Conservation (phyloP, 2,113 vertebrate genomes). For the Lamprologus callipterus region DNA sequence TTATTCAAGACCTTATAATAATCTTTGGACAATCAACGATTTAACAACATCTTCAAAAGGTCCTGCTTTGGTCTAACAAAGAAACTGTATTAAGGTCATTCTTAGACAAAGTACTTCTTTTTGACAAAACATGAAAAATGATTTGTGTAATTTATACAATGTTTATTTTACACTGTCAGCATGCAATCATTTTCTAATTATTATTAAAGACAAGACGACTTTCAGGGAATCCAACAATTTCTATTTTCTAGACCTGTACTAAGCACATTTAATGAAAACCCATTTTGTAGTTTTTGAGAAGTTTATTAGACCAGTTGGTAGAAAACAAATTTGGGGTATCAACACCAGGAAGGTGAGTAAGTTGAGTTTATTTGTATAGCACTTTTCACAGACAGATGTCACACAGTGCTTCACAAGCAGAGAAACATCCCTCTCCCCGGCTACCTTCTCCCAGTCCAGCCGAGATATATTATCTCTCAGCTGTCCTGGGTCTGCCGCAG, state of each 20-base stretch:
- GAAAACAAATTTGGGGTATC: neutral
- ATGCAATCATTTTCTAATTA: neutral
- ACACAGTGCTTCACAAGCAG: neutral
- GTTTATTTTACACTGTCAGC: neutral
- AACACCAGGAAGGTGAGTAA: rapidly evolving
- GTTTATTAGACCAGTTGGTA: neutral
- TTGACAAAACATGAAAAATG: neutral
- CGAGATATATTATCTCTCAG: rapidly evolving
- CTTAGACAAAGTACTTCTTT: neutral
- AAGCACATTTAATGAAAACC: neutral
- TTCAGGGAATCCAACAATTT: neutral
- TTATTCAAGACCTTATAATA: neutral
- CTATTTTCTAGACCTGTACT: neutral
- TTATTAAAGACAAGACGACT: neutral
- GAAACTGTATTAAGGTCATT: neutral
- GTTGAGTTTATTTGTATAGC: neutral
- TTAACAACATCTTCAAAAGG: neutral
- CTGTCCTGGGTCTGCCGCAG: neutral
- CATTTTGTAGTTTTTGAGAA: neutral
- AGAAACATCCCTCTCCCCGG: neutral
- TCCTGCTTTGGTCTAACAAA: neutral
- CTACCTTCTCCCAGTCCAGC: neutral
- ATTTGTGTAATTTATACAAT: neutral
- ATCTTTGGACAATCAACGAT: neutral
- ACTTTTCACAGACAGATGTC: neutral